Percentiles rank a stretch among this genome's conserved stretches.
These are phyloP conservation scores for Hypsibius dujardini DNA, from an alignment of 1,140 invertebrate species.

Conservation along the genomic window DNA sequence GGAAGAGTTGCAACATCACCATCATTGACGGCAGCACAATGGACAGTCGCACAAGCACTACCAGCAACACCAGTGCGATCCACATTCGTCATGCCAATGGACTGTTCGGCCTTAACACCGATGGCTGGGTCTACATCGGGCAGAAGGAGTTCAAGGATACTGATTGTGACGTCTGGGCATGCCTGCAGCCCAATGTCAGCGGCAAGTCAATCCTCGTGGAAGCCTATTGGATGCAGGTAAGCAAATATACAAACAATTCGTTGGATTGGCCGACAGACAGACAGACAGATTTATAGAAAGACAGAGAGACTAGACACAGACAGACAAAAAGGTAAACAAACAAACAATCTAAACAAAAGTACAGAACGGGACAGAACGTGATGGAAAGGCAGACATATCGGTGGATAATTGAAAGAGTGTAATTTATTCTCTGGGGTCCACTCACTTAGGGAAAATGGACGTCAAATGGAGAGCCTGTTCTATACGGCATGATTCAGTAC, in stretches of 20 bases:
- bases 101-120: not conserved
- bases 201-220: not conserved
- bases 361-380: too few species aligned
- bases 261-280: too few species aligned
- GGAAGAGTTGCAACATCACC: not conserved
- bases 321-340: too few species aligned
- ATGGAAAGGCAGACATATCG: too few species aligned
- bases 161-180: not conserved
- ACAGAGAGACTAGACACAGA: too few species aligned
- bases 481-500: not conserved
- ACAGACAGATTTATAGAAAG: too few species aligned
- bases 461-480: not conserved
- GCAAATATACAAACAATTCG: not conserved
- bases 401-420: too few species aligned
- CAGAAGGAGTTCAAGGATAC: not conserved
- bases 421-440: too few species aligned
- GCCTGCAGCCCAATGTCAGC: not conserved
- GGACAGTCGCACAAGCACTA: not conserved
- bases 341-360: too few species aligned
- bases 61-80: not conserved
- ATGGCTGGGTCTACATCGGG: not conserved
- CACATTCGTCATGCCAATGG: not conserved
- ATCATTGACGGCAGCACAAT: not conserved
- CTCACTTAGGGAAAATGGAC: not conserved
- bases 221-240: slow-evolving; percentile 2